These are phyloP conservation scores for Periparus ater DNA, from an alignment of 2,797 vertebrate genomes.

Conservation along the genomic window DNA sequence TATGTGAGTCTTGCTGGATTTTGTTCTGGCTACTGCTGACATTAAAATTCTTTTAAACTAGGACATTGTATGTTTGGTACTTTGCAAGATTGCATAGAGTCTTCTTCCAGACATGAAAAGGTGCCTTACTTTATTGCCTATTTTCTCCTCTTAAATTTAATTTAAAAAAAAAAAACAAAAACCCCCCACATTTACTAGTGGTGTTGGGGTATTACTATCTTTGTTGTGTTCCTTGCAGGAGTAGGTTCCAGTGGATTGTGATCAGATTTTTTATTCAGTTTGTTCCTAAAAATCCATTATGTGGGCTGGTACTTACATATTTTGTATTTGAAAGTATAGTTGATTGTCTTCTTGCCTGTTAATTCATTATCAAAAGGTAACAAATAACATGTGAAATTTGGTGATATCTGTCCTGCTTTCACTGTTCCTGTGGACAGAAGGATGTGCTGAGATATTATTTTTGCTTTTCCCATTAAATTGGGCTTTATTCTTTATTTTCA, in stretches of 20 bases:
- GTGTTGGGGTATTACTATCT: background rate
- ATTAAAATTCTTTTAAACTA: background rate
- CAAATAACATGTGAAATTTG: background rate
- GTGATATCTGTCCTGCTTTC: background rate
- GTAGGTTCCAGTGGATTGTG: background rate
- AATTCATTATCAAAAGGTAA: background rate
- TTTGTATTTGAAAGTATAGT: background rate
- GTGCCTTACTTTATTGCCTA: background rate
- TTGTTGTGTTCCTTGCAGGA: background rate
- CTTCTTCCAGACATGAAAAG: background rate
- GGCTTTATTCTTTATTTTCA: background rate
- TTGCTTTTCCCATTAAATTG: background rate
- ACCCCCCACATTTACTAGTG: background rate
- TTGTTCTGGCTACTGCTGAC: background rate
- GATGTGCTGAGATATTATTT: background rate
- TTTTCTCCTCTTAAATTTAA: background rate
- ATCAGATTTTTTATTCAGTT: background rate
- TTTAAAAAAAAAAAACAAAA: background rate
- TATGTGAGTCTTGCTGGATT: background rate
- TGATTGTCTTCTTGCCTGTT: background rate
- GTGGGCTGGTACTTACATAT: background rate
- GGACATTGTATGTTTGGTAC: background rate
- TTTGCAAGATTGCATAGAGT: fast-evolving
- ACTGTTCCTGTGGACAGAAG: background rate
- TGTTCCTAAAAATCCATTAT: background rate